These are phyloP conservation scores for Hydrotaea diabolus DNA, from an alignment of 2,888 invertebrate species.

Conservation along the genomic window DNA sequence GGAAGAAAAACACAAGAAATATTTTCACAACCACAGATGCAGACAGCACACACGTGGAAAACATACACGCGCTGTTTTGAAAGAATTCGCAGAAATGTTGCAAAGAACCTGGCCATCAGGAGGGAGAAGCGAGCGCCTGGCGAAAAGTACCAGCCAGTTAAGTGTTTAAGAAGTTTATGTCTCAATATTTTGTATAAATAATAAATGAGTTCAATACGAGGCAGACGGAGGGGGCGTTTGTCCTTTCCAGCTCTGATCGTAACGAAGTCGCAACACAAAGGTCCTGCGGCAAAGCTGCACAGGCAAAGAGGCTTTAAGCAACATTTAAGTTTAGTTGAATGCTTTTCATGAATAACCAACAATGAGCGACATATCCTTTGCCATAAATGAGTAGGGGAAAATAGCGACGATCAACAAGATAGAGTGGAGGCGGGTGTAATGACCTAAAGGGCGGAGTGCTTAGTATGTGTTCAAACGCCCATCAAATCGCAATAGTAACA, in stretches of 20 bases:
- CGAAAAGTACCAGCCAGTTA: neutral
- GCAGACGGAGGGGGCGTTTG: neutral
- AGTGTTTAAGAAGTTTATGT: slow-evolving; percentile 42
- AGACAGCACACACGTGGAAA: slow-evolving; percentile 24
- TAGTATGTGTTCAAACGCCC: neutral
- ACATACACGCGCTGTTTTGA: no score
- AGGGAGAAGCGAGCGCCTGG: neutral
- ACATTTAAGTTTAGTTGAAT: slow-evolving; percentile 7
- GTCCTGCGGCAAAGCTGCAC: neutral
- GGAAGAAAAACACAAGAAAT: neutral
- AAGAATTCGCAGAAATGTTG: neutral
- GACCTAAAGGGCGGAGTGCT: neutral
- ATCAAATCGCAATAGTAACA: neutral
- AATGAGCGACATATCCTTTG: neutral
- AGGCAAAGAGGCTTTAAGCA: slow-evolving; percentile 23
- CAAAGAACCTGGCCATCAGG: neutral
- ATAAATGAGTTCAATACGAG: slow-evolving; percentile 22
- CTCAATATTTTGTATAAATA: slow-evolving; percentile 46
- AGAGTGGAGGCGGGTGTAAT: no score
- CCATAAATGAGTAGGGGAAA: neutral
- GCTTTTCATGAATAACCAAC: slow-evolving; percentile 23
- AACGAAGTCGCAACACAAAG: no score
- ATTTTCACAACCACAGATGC: neutral
- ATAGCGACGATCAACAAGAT: neutral
- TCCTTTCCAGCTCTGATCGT: no score